A percentile compares a stretch with the other conserved stretches of the same genome.
phyloP scores from a whole-genome alignment of 2,888 invertebrate species.

The Gandaritis pyraliata region DNA sequence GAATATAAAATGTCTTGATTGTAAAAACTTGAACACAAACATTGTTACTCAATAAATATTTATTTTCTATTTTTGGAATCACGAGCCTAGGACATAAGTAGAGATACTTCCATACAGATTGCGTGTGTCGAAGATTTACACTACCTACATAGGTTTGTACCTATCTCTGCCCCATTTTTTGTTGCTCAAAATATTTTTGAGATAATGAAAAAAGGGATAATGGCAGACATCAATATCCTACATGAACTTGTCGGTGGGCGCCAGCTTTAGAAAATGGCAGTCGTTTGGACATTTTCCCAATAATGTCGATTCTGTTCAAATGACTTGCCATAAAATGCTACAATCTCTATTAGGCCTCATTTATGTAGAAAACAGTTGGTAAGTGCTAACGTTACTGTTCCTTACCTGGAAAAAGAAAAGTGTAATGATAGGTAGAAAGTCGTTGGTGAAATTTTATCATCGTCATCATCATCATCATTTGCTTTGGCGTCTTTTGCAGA shows the following conservation, averaged over 20 bases:
- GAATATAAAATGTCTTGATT: conserved; percentile 54
- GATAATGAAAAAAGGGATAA: conserved; percentile 31
- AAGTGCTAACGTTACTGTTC: background rate
- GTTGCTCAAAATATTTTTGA: conserved; percentile 23
- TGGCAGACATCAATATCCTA: conserved; percentile 27
- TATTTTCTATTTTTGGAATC: too few relatives aligned
- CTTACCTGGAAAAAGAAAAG: too few relatives aligned
- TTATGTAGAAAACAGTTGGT: conserved; percentile 1
- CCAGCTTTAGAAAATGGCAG: conserved; percentile 34
- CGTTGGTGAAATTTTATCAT: too few relatives aligned
- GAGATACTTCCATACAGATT: background rate
- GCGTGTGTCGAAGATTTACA: conserved; percentile 3
- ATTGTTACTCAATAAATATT: background rate
- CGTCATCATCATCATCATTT: too few relatives aligned
- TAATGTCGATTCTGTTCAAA: conserved; percentile 31
- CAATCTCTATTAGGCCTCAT: conserved; percentile 16
- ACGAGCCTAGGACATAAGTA: background rate
- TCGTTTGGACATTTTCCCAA: conserved; percentile 33
- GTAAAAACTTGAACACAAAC: conserved; percentile 40
- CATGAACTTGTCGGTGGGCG: conserved; percentile 30
- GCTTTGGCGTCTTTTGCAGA: too few relatives aligned
- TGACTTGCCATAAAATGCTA: conserved; percentile 28
- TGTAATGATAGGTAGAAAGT: too few relatives aligned
- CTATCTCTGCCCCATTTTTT: conserved; percentile 11
- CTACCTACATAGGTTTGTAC: conserved; percentile 1